Evolutionary conservation across 2,888 invertebrate genomes (phyloP), one percentile per base, ranked within the genome.

Genomic region (Chelonus formosanus): DNA sequence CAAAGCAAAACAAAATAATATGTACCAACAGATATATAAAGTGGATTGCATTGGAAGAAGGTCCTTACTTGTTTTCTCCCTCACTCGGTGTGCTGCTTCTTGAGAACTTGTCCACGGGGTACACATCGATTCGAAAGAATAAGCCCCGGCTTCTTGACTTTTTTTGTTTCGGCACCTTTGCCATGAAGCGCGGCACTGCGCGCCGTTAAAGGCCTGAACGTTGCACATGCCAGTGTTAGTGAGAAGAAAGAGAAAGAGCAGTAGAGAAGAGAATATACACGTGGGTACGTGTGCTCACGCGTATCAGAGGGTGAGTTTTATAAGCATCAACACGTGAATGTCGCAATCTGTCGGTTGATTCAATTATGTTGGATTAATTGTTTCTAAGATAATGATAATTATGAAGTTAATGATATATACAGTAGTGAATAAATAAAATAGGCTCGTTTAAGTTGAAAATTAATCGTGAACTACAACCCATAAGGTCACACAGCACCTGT

Each of bases 61-160:
- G 57, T 43, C 31, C 32, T 44, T 10, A 35, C 48, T 34, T 43
- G 48, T 58, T 47, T n/a, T 43, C 10, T 40, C 48, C 32, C 8
- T 44, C 44, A 47, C 32, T 7, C 47, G 44, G 62, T 64, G 61
- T 54, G 62, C 55, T 65, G 74, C 74, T 74, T 76, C 76, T 59
- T 67, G 68, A 70, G 72, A 75, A 76, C 69, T 66, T 67, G 69
- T 65, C 69, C 66, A 63, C 65, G 60, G 68, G 65, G 66, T 65
- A 63, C 59, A 62, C 70, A 67, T 70, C 70, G 68, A 68, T 70
- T 70, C 68, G 67, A 68, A 61, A 68, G 68, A 65, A 70, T 70
- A 68, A 69, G 67, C 57, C 65, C 62, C 56, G 56, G 31, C 56
- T 47, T 54, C 40, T 57, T 57, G 36, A 31, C 50, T 52, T 40